Conservation (phyloP, 1,140 invertebrate genomes). For the Oedothorax gibbosus region DNA sequence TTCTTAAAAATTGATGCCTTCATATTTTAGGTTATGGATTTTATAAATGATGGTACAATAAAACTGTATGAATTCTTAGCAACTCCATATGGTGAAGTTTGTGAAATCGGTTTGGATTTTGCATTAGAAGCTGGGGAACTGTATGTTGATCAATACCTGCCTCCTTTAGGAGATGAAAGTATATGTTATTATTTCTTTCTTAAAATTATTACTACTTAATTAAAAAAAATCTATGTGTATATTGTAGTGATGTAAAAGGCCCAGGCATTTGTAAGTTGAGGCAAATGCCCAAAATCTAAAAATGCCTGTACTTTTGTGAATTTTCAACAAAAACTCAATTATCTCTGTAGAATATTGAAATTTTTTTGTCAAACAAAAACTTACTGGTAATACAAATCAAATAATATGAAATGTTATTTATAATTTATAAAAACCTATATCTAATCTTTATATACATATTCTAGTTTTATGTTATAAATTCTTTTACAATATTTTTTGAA, state of each 20-base stretch:
- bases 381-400: too few relatives aligned
- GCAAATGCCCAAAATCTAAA: too few relatives aligned
- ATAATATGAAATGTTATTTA: too few relatives aligned
- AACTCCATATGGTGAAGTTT: conserved; percentile 53
- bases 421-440: too few relatives aligned
- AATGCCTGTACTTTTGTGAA: too few relatives aligned
- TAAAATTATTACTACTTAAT: too few relatives aligned
- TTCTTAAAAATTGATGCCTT: background rate
- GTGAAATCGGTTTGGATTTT: conserved; percentile 45
- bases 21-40: conserved; percentile 3
- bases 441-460: background rate
- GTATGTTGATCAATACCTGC: conserved; percentile 47
- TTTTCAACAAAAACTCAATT: too few relatives aligned
- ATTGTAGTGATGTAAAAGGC: too few relatives aligned
- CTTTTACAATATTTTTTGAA: background rate
- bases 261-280: too few relatives aligned
- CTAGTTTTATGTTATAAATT: background rate
- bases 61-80: conserved; percentile 43
- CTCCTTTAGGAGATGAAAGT: conserved; percentile 59
- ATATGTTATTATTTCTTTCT: background rate
- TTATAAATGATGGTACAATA: conserved; percentile 30
- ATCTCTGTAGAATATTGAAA: too few relatives aligned
- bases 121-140: conserved; percentile 35
- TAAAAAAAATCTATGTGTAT: too few relatives aligned
- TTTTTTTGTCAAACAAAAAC: too few relatives aligned